phyloP scores from a whole-genome alignment of 2,888 invertebrate genomes.

The Hirtodrosophila alboralis region DNA sequence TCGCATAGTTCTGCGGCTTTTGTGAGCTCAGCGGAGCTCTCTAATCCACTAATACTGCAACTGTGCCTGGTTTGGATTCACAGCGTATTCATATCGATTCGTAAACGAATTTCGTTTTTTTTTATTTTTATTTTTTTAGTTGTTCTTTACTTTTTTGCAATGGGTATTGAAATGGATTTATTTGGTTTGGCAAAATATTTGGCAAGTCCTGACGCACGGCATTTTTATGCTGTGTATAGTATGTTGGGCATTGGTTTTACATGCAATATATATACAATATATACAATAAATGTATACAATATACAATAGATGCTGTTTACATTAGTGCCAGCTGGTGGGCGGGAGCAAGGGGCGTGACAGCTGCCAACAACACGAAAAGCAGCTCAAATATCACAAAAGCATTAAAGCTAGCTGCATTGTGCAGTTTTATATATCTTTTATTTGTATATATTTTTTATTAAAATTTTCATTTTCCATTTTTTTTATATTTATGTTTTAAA shows the following conservation, averaged over 20 bases:
- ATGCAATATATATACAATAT: slow-evolving; percentile 42
- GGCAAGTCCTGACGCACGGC: slow-evolving; percentile 70
- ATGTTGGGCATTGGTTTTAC: slow-evolving; percentile 56
- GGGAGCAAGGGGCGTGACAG: slow-evolving; percentile 36
- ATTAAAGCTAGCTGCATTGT: slow-evolving; percentile 41
- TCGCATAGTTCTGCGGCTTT: slow-evolving; percentile 43
- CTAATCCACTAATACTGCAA: slow-evolving; percentile 71
- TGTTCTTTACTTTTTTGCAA: background rate
- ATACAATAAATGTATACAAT: too few species aligned
- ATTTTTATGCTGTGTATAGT: slow-evolving; percentile 39
- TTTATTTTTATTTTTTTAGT: too few species aligned
- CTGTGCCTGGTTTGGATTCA: slow-evolving; percentile 52
- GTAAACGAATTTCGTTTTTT: background rate
- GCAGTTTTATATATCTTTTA: slow-evolving; percentile 3
- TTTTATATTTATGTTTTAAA: background rate
- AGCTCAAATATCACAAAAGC: slow-evolving; percentile 53
- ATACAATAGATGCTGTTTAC: slow-evolving; percentile 64
- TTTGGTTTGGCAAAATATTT: slow-evolving; percentile 75
- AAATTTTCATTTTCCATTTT: too few species aligned
- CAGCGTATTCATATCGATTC: slow-evolving; percentile 35
- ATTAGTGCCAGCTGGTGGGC: slow-evolving; percentile 41
- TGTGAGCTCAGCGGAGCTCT: slow-evolving; percentile 26
- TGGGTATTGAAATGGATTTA: slow-evolving; percentile 71
- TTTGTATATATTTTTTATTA: slow-evolving; percentile 14
- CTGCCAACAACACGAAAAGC: slow-evolving; percentile 36